A percentile compares a stretch with the other conserved stretches of the same genome.
phyloP scores from a whole-genome alignment of 2,888 invertebrate genomes.

The Hirtodrosophila cameraria region DNA sequence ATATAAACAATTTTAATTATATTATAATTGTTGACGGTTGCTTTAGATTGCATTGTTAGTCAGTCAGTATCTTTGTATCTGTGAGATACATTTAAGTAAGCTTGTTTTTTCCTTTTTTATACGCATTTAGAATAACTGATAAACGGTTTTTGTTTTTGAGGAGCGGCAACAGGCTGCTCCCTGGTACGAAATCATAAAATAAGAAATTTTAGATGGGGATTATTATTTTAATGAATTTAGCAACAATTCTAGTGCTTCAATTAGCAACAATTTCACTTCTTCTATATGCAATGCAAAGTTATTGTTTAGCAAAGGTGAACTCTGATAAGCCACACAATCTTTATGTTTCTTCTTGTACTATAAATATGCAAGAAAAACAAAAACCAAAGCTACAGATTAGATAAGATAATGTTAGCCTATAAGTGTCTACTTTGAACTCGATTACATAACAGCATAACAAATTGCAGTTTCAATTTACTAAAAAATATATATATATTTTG shows the following conservation, averaged over 20 bases:
- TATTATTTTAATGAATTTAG: conserved; percentile 4
- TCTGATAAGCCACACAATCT: conserved; percentile 38
- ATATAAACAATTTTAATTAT: background rate
- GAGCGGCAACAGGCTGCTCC: conserved; percentile 37
- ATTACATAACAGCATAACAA: conserved; percentile 19
- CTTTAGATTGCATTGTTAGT: conserved; percentile 13
- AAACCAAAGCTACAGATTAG: conserved; percentile 13
- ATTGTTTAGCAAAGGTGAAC: background rate
- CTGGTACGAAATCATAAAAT: conserved; percentile 13
- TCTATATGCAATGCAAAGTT: background rate
- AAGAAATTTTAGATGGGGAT: background rate
- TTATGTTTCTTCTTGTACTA: conserved; percentile 34
- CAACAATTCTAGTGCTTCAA: background rate
- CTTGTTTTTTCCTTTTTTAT: conserved; percentile 9
- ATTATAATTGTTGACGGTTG: conserved; percentile 18
- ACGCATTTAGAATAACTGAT: conserved; percentile 32
- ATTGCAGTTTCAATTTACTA: conserved; percentile 4
- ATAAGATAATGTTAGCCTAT: conserved; percentile 44
- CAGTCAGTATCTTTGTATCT: conserved; percentile 9
- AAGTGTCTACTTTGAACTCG: conserved; percentile 40
- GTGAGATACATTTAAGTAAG: conserved; percentile 12
- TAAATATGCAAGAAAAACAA: conserved; percentile 7
- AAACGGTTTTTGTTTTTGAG: conserved; percentile 21
- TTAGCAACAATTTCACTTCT: background rate
- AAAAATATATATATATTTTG: background rate